A percentile compares a stretch with the other conserved stretches of the same genome.
phyloP scores from a whole-genome alignment of 2,888 invertebrate species.

The Eudemis profundana region DNA sequence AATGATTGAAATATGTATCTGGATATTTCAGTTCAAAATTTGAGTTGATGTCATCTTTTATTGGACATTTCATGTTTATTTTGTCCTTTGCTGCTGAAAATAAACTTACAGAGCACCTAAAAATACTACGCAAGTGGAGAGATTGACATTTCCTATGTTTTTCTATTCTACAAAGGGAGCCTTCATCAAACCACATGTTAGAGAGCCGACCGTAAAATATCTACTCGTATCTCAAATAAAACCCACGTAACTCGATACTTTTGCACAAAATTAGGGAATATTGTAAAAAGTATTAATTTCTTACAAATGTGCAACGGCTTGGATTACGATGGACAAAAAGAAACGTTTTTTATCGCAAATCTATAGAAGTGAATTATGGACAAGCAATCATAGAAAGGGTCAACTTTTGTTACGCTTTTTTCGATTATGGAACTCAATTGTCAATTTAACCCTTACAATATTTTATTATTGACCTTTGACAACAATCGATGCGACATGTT shows the following conservation, averaged over 20 bases:
- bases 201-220: conserved; percentile 66
- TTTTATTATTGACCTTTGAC: conserved; percentile 52
- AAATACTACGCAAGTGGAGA: conserved; percentile 43
- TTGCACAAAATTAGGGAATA: conserved; percentile 77
- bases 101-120: conserved; percentile 38
- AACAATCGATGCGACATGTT: conserved; percentile 18
- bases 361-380: conserved; percentile 66
- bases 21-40: neutral
- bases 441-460: conserved; percentile 65
- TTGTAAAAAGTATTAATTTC: conserved; percentile 76
- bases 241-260: conserved; percentile 76
- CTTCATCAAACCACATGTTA: conserved; percentile 76
- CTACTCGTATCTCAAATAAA: conserved; percentile 56
- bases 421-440: conserved; percentile 55
- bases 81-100: conserved; percentile 34
- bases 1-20: too few relatives aligned
- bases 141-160: conserved; percentile 67
- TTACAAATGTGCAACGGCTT: conserved; percentile 77
- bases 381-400: conserved; percentile 76
- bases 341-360: conserved; percentile 55
- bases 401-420: conserved; percentile 61
- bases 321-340: conserved; percentile 65
- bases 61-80: conserved; percentile 5
- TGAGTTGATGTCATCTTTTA: too few relatives aligned
- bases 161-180: conserved; percentile 50